Evolutionary conservation across 2,797 vertebrate species (phyloP).

Genomic region (Nyctibius grandis): DNA sequence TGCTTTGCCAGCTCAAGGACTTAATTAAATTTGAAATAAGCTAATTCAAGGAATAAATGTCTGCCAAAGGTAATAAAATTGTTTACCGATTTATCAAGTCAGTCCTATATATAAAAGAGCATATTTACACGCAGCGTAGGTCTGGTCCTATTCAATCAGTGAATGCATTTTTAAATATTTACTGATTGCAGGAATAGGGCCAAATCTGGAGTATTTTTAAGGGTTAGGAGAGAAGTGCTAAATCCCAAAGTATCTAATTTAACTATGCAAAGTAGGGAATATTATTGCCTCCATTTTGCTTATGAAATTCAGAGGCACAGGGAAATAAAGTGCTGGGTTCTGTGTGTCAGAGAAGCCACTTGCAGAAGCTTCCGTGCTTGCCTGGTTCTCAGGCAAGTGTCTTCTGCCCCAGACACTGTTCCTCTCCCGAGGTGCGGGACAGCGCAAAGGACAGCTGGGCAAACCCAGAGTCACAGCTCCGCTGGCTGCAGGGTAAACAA

Average conservation of each 20-base stretch:
- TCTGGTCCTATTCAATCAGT: neutral
- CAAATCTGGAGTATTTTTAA: constrained; percentile 13
- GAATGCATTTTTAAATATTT: constrained; percentile 36
- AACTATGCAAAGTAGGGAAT: neutral
- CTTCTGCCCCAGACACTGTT: neutral
- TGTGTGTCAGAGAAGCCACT: neutral
- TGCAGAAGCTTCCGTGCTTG: neutral
- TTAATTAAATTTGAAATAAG: constrained; percentile 50
- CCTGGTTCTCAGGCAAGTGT: neutral
- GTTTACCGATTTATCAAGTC: constrained; percentile 40
- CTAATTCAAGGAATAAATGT: constrained; percentile 44
- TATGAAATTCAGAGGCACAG: neutral
- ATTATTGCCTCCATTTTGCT: neutral
- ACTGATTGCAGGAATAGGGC: neutral
- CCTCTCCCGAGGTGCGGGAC: accelerated
- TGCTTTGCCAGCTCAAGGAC: constrained; percentile 1
- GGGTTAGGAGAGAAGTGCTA: neutral
- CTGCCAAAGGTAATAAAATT: constrained; percentile 52
- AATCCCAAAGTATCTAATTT: neutral
- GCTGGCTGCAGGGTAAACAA: neutral
- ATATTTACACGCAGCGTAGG: neutral
- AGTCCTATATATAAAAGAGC: neutral
- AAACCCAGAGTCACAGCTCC: neutral
- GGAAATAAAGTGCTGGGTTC: neutral
- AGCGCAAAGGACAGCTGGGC: neutral